Conservation (phyloP, 2,888 invertebrate genomes). For the Argyra leucocephala region DNA sequence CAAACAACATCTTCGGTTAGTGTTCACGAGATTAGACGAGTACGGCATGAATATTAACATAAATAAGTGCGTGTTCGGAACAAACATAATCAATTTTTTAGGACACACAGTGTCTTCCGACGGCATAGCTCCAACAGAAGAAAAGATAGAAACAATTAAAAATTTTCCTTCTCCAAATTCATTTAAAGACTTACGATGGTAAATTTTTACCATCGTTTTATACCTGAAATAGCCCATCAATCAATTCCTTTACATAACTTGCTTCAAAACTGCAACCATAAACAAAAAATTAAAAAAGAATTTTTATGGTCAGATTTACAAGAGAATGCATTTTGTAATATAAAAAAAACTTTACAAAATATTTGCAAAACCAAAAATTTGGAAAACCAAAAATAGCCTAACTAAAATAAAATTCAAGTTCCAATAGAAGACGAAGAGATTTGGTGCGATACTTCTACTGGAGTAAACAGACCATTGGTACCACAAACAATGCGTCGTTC, state of each 20-base stretch:
- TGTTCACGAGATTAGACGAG: conserved; percentile 23
- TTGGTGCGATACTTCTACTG: no score
- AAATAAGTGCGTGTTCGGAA: conserved; percentile 15
- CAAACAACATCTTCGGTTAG: conserved; percentile 19
- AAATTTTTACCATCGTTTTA: conserved; percentile 17
- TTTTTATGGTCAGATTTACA: no score
- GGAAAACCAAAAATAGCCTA: no score
- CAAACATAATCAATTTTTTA: background rate
- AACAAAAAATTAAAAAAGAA: no score
- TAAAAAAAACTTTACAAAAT: no score
- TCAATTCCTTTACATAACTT: background rate
- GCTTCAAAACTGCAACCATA: background rate
- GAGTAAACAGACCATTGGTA: no score
- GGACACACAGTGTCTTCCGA: background rate
- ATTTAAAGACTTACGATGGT: conserved; percentile 14
- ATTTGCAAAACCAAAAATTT: no score
- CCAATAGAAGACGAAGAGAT: no score
- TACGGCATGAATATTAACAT: conserved; percentile 24
- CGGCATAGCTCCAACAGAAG: conserved; percentile 12
- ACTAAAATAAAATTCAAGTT: no score
- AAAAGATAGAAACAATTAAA: conserved; percentile 14
- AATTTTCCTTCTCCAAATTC: background rate
- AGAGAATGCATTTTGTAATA: no score
- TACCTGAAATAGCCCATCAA: conserved; percentile 10
- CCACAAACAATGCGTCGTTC: no score